Percentiles rank a stretch among this genome's conserved stretches.
Evolutionary conservation across 2,888 invertebrate species (phyloP).

Genomic region (Invenusta paracnida): DNA sequence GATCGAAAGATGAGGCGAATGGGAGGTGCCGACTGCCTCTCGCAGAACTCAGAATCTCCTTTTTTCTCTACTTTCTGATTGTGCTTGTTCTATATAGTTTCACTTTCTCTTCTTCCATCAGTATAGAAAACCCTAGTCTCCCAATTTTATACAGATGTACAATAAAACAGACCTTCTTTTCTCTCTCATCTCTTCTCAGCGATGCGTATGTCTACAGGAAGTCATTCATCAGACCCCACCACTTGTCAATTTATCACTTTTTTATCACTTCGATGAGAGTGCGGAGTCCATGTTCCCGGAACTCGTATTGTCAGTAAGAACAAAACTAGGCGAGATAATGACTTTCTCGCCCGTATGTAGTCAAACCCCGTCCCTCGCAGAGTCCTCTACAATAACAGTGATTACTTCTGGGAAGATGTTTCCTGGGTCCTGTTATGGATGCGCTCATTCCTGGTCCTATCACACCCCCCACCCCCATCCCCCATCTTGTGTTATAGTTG

Average conservation of each 20-base stretch:
- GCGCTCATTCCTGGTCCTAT: not conserved
- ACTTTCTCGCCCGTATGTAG: slow-evolving; percentile 13
- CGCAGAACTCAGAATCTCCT: no score
- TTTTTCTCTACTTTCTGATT: no score
- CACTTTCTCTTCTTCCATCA: no score
- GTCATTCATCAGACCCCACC: slow-evolving; percentile 18
- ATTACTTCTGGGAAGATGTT: not conserved
- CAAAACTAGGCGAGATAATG: slow-evolving; percentile 26
- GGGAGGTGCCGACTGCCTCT: no score
- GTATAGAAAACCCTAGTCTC: no score
- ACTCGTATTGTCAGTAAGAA: slow-evolving; percentile 5
- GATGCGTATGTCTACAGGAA: slow-evolving; percentile 29
- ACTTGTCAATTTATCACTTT: slow-evolving; percentile 29
- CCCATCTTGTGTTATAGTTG: not conserved
- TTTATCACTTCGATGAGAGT: slow-evolving; percentile 26
- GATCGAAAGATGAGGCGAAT: no score
- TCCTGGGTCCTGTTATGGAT: slow-evolving; percentile 11
- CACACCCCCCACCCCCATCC: no score
- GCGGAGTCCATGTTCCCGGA: slow-evolving; percentile 20
- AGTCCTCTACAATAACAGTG: not conserved
- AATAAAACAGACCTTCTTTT: no score
- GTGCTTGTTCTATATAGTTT: no score
- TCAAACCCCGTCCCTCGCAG: no score
- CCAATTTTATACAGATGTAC: no score
- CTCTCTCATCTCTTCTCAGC: not conserved